Percentiles rank a stretch among this genome's conserved stretches.
Conservation (phyloP, 2,113 vertebrate species). For the Platanista minor region DNA sequence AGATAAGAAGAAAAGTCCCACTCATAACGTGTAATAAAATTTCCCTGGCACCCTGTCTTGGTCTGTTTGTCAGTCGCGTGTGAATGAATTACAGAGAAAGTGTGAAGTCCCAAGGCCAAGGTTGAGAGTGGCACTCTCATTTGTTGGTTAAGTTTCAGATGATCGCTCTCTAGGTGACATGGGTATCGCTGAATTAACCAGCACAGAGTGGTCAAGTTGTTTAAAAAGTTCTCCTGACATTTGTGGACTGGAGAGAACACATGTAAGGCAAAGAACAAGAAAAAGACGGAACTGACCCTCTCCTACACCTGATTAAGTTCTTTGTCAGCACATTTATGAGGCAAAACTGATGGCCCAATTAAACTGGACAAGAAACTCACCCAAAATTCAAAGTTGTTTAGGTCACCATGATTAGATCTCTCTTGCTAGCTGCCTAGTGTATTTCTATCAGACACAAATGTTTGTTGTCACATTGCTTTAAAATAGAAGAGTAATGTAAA, state of each 20-base stretch:
- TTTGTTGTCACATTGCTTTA: neutral
- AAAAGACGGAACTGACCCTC: neutral
- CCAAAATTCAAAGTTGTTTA: neutral
- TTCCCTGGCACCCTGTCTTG: neutral
- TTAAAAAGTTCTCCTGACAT: neutral
- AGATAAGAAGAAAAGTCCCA: neutral
- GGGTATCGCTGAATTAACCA: neutral
- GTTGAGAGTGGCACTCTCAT: neutral
- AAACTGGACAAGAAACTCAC: neutral
- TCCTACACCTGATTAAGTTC: no score
- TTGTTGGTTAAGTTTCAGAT: neutral
- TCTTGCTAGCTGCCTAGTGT: neutral
- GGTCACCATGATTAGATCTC: neutral
- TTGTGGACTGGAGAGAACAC: neutral
- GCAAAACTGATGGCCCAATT: neutral
- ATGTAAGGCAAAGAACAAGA: neutral
- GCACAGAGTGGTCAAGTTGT: neutral
- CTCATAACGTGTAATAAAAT: neutral
- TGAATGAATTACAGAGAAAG: neutral
- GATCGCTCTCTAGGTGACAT: rapidly evolving
- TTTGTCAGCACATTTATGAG: neutral
- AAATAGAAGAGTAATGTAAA: neutral
- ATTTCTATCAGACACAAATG: neutral
- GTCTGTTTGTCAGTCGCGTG: neutral
- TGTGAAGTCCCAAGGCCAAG: no score